A percentile compares a stretch with the other conserved stretches of the same genome.
Evolutionary conservation across 2,113 vertebrate genomes (phyloP).

Genomic region (Tetraodon nigroviridis): DNA sequence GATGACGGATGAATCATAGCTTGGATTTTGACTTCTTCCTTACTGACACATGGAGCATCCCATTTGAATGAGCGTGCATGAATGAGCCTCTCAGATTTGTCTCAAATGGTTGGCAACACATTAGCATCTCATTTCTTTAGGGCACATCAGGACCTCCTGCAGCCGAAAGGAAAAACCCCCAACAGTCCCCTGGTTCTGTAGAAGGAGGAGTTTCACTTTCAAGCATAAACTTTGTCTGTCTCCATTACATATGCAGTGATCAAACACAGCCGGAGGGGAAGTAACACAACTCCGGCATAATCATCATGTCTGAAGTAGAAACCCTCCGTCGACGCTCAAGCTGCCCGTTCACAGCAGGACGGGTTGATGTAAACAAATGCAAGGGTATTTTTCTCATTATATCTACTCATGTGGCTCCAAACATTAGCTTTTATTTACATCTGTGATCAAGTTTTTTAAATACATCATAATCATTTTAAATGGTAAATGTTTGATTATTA

Average conservation of each 20-base stretch:
- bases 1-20: constrained; percentile 34
- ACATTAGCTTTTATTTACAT: no score
- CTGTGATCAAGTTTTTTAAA: no score
- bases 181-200: constrained; percentile 1
- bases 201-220: constrained; percentile 39
- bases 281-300: constrained; percentile 33
- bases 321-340: constrained; percentile 8
- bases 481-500: no score
- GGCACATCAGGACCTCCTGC: constrained; percentile 12
- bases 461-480: no score
- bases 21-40: constrained; percentile 30
- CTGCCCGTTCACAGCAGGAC: background rate
- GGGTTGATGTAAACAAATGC: background rate
- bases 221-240: constrained; percentile 34
- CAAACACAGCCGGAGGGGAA: constrained; percentile 29
- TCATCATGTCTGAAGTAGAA: constrained; percentile 22
- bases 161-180: no score
- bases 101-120: constrained; percentile 50
- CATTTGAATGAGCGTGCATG: constrained; percentile 58
- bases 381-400: no score
- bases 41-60: constrained; percentile 30
- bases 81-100: constrained; percentile 56
- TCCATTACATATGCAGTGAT: constrained; percentile 13
- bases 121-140: constrained; percentile 62
- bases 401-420: no score